These are phyloP conservation scores for Hypomecis punctinalis DNA, from an alignment of 2,888 invertebrate genomes.

Conservation along the genomic window DNA sequence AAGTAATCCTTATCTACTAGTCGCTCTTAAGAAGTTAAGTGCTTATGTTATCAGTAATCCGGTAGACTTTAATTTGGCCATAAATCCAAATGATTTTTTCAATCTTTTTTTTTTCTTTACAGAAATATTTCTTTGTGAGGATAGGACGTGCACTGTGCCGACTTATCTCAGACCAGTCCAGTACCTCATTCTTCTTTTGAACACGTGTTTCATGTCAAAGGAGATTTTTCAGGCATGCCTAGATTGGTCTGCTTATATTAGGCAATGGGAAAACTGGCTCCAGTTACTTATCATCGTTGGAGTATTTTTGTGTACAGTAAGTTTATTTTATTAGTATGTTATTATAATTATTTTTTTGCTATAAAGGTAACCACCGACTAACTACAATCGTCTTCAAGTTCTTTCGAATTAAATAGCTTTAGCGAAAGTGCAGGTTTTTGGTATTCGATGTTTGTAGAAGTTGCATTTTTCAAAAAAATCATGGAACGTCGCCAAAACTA, in stretches of 20 bases:
- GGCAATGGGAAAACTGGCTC: slow-evolving; percentile 94
- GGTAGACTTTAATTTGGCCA: background rate
- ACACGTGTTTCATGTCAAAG: slow-evolving; percentile 87
- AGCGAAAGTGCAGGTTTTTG: too few species aligned
- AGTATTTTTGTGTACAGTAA: slow-evolving; percentile 88
- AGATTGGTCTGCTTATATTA: slow-evolving; percentile 88
- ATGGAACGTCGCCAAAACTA: too few species aligned
- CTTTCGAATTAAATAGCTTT: too few species aligned
- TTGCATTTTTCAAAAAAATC: too few species aligned
- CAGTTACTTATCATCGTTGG: slow-evolving; percentile 91
- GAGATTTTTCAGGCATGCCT: slow-evolving; percentile 92
- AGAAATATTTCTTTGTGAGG: slow-evolving; percentile 83
- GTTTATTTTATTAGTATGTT: slow-evolving; percentile 35
- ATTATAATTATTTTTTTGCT: too few species aligned
- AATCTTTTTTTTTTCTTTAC: slow-evolving; percentile 49
- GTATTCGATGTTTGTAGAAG: too few species aligned
- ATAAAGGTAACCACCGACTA: too few species aligned
- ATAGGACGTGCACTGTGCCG: slow-evolving; percentile 70
- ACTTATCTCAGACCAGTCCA: slow-evolving; percentile 79
- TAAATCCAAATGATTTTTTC: background rate
- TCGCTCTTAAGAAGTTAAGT: too few species aligned
- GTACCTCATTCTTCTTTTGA: slow-evolving; percentile 87
- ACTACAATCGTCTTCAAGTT: too few species aligned
- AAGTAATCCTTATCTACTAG: too few species aligned
- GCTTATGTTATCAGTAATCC: too few species aligned